These are phyloP conservation scores for Doris montereyensis DNA, from an alignment of 2,888 invertebrate genomes.

Conservation along the genomic window DNA sequence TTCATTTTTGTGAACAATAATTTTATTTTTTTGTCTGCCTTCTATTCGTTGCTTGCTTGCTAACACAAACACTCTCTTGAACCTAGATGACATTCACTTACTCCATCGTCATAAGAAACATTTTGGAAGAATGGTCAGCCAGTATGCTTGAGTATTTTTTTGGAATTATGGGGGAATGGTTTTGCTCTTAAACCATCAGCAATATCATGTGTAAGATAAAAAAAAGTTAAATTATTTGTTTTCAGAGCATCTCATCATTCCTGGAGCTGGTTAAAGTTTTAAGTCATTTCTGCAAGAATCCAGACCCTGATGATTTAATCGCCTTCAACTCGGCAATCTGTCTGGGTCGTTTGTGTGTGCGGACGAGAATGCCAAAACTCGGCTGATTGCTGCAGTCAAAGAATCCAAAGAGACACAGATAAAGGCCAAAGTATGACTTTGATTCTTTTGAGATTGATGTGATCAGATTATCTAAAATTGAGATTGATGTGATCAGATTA, in stretches of 20 bases:
- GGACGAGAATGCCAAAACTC: conserved; percentile 63
- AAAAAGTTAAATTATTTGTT: conserved; percentile 27
- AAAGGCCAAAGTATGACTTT: conserved; percentile 64
- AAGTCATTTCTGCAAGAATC: conserved; percentile 65
- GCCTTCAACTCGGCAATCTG: conserved; percentile 68
- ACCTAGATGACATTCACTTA: background rate
- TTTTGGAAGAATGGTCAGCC: background rate
- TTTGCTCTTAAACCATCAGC: background rate
- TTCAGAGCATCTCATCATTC: conserved; percentile 60
- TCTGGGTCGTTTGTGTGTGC: conserved; percentile 68
- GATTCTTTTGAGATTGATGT: no score
- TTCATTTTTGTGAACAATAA: no score
- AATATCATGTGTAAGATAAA: background rate
- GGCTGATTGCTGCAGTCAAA: conserved; percentile 57
- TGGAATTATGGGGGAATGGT: background rate
- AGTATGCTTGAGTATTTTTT: background rate
- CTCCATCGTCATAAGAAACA: background rate
- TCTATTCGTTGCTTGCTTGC: no score
- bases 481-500: no score
- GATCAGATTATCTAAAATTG: no score
- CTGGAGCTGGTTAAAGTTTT: conserved; percentile 64
- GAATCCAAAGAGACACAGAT: conserved; percentile 59
- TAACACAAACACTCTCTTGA: no score
- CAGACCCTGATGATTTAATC: conserved; percentile 63
- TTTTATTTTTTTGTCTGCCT: no score